Conservation (phyloP, 2,888 invertebrate genomes). For the Seira sanloemensis region DNA sequence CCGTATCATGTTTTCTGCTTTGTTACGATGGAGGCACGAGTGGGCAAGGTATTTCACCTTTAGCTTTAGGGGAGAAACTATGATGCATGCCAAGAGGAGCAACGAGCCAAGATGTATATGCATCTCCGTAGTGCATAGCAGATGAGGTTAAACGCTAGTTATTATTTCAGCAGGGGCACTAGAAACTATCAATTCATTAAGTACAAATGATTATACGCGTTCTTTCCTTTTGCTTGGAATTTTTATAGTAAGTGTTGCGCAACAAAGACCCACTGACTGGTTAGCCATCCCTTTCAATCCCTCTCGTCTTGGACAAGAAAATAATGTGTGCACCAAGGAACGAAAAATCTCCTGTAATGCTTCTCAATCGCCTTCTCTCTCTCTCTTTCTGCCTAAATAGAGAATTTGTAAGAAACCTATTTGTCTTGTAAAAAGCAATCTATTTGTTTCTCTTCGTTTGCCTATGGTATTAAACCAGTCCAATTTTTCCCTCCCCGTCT, state of each 20-base stretch:
- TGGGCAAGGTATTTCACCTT: no score
- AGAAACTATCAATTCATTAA: slow-evolving; percentile 40
- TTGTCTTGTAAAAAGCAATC: slow-evolving; percentile 32
- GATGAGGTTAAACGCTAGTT: slow-evolving; percentile 38
- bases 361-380: no score
- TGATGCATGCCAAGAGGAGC: background rate
- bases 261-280: no score
- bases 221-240: background rate
- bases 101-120: background rate
- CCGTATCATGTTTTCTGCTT: background rate
- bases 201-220: background rate
- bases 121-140: background rate
- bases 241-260: no score
- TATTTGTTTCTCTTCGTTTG: slow-evolving; percentile 26
- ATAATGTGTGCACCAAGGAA: no score
- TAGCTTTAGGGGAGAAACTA: no score
- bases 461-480: background rate
- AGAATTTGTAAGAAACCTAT: slow-evolving; percentile 24
- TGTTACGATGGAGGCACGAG: no score
- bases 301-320: no score
- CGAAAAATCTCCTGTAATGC: no score
- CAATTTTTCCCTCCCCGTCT: slow-evolving; percentile 13
- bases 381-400: background rate
- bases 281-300: no score
- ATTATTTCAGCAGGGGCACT: slow-evolving; percentile 33